These are phyloP conservation scores for Ectobius pallidus DNA, from an alignment of 2,888 invertebrate genomes.

Conservation along the genomic window DNA sequence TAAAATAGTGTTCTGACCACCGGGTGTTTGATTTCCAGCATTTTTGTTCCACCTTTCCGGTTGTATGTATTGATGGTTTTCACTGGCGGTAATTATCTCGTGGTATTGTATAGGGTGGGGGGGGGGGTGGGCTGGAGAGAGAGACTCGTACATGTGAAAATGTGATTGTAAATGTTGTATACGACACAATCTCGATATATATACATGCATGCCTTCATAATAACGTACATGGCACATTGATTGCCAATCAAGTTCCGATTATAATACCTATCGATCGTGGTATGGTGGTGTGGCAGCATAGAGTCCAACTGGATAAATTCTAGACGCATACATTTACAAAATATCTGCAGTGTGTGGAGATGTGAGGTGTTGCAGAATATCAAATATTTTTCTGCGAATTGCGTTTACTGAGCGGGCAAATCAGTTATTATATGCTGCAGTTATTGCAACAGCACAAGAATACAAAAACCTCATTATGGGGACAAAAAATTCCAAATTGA, in stretches of 20 bases:
- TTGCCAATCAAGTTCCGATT: conserved; percentile 44
- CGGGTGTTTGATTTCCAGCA: conserved; percentile 42
- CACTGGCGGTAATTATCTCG: conserved; percentile 39
- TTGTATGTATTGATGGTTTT: conserved; percentile 37
- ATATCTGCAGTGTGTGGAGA: conserved; percentile 14
- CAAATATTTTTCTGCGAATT: conserved; percentile 14
- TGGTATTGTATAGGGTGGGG: conserved; percentile 36
- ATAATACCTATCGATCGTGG: conserved; percentile 42
- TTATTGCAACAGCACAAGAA: background rate
- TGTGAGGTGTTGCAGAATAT: background rate
- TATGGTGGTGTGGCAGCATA: background rate
- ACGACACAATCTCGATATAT: conserved; percentile 39
- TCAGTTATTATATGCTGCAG: conserved; percentile 1
- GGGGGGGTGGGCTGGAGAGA: conserved; percentile 7
- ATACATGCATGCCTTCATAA: conserved; percentile 41
- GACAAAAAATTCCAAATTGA: no score
- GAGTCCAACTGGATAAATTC: conserved; percentile 27
- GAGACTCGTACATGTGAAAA: conserved; percentile 35
- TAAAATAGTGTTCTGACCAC: conserved; percentile 42
- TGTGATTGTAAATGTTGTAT: conserved; percentile 41
- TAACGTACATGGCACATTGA: conserved; percentile 43
- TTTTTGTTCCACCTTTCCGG: conserved; percentile 40
- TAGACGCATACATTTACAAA: conserved; percentile 27
- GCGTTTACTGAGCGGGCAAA: background rate
- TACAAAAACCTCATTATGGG: no score